Percentiles rank a stretch among this genome's conserved stretches.
phyloP scores from a whole-genome alignment of 1,140 invertebrate genomes.

The Phenacoccus solenopsis region DNA sequence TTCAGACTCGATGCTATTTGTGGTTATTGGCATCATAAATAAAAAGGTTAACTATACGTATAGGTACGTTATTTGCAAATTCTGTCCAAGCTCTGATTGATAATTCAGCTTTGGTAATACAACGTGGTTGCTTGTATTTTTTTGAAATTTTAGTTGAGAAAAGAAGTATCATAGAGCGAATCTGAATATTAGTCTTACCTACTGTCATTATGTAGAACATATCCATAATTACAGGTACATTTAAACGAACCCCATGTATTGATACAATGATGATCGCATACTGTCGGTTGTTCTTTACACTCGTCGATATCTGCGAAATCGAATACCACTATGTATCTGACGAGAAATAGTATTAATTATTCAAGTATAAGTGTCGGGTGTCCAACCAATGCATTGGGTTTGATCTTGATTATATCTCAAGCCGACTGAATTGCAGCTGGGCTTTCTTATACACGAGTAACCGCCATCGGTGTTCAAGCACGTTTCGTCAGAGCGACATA shows the following conservation, averaged over 20 bases:
- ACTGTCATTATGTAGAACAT: slow-evolving; percentile 64
- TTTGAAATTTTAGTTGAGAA: no score
- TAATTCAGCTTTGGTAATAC: no score
- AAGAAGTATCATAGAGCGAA: no score
- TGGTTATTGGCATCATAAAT: no score
- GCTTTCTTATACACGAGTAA: not conserved
- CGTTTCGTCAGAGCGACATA: not conserved
- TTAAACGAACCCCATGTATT: slow-evolving; percentile 61
- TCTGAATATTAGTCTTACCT: slow-evolving; percentile 49
- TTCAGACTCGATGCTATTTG: no score
- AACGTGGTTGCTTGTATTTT: no score
- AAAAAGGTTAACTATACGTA: not conserved
- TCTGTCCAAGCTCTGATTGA: not conserved
- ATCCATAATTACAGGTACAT: slow-evolving; percentile 67
- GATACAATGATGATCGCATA: slow-evolving; percentile 68
- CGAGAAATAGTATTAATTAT: no score
- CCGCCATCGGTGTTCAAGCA: not conserved
- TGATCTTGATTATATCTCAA: not conserved
- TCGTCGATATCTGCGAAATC: slow-evolving; percentile 67
- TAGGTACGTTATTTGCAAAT: not conserved
- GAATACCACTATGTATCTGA: no score
- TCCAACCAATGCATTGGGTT: not conserved
- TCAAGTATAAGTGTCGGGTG: no score
- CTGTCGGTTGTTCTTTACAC: slow-evolving; percentile 51
- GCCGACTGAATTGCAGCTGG: not conserved